A percentile compares a stretch with the other conserved stretches of the same genome.
These are phyloP conservation scores for Poecilia velifera DNA, from an alignment of 2,797 vertebrate species.

Conservation along the genomic window DNA sequence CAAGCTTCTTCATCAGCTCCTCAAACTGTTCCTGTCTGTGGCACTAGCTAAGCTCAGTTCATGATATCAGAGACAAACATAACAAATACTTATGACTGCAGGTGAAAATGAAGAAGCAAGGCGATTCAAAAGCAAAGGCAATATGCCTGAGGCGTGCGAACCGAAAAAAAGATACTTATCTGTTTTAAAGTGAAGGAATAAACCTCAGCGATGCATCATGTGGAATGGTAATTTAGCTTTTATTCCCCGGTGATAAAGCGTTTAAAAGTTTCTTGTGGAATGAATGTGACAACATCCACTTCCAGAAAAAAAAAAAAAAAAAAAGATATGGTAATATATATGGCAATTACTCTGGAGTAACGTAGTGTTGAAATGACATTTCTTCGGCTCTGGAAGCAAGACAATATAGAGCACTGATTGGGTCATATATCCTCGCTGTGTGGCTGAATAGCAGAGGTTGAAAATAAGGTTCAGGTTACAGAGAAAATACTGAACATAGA, in stretches of 20 bases:
- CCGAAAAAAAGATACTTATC: conserved; percentile 13
- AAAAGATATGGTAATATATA: conserved; percentile 14
- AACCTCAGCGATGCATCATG: conserved; percentile 37
- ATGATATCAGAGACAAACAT: not conserved
- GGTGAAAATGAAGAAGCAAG: not conserved
- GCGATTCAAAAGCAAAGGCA: conserved; percentile 7
- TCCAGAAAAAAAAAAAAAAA: conserved; percentile 16
- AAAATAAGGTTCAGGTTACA: conserved; percentile 15
- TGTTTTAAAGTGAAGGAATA: conserved; percentile 7
- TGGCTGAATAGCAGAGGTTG: conserved; percentile 19
- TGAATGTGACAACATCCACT: conserved; percentile 55
- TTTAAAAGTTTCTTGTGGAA: conserved; percentile 16
- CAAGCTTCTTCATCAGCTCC: not conserved
- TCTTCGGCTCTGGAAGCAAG: conserved; percentile 31
- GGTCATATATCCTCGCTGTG: conserved; percentile 21
- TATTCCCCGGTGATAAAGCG: conserved; percentile 33
- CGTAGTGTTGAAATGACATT: conserved; percentile 30
- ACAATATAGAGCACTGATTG: conserved; percentile 23
- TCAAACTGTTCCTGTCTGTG: not conserved
- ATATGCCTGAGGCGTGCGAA: conserved; percentile 1
- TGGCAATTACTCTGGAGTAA: conserved; percentile 32
- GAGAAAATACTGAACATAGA: conserved; percentile 17
- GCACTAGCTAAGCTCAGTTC: not conserved
- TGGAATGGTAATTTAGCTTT: conserved; percentile 37
- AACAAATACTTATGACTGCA: not conserved